Evolutionary conservation across 2,888 invertebrate species (phyloP).

Genomic region (Villa cingulata): DNA sequence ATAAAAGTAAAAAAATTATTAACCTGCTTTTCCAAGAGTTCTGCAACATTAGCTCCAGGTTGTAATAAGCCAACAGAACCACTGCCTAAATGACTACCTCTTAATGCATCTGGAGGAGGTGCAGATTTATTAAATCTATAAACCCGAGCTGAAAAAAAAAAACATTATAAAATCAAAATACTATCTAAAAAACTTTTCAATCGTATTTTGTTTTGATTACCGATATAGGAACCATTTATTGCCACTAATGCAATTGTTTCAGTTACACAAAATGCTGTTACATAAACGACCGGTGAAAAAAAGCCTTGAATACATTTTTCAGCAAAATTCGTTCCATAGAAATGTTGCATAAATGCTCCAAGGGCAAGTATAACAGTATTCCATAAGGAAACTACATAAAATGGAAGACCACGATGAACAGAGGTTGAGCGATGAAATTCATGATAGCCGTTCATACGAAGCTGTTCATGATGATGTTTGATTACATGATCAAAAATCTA

Average conservation of each 20-base stretch:
- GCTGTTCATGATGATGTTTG: conserved; percentile 44
- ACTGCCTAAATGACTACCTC: conserved; percentile 31
- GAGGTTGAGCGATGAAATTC: conserved; percentile 52
- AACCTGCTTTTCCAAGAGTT: conserved; percentile 53
- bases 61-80: conserved; percentile 34
- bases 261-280: conserved; percentile 40
- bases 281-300: conserved; percentile 44
- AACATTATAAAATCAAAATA: not conserved
- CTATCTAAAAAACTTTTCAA: not conserved
- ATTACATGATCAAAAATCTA: conserved; percentile 46
- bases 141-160: conserved; percentile 40
- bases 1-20: too few relatives aligned
- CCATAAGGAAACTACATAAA: conserved; percentile 50
- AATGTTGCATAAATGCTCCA: conserved; percentile 44
- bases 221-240: conserved; percentile 41
- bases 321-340: conserved; percentile 40
- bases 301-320: conserved; percentile 39
- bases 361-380: conserved; percentile 43
- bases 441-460: conserved; percentile 51
- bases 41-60: conserved; percentile 40
- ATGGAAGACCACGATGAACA: conserved; percentile 44
- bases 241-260: conserved; percentile 39
- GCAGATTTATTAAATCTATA: conserved; percentile 44
- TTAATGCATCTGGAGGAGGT: conserved; percentile 48
- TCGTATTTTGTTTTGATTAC: conserved; percentile 28